Base-by-base conservation (phyloP, 2,888 invertebrate species). In the Mechanitis messenoides region DNA sequence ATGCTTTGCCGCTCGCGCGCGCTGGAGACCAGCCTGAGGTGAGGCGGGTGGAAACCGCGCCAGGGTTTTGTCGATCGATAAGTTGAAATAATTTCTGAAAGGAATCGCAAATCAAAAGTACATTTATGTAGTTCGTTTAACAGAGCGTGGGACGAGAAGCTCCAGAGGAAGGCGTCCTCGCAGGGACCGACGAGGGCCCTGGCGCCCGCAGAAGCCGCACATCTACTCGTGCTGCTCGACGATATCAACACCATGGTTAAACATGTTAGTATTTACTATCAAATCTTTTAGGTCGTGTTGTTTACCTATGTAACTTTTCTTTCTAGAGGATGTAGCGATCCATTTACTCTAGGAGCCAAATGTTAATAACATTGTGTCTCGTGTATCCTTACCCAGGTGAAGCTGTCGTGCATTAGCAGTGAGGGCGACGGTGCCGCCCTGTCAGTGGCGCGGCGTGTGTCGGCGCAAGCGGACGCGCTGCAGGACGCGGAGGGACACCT, bases 1-100 rank as follows among this genome's bases (percentile, higher is more conserved):
- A 97, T 99, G 96, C 90, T 99, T 33, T 97, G 96, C 77, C 91
- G 98, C 64, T 98, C 98, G 80, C 92, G 97, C 72, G 94, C 95
- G 5, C 91, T 98, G 69, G 98, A 98, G 84, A 96, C 95, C 60
- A 97, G 97, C 9, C 87, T 98, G 62, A 95, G 95, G 84, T 89
- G 63, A 71, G 78, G 6, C 35, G 6, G 78, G 6, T 6, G 6
- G 6, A 35, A 35, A 35, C 35, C 35, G 1, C 35, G 3, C 35
- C 4, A 35, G 35, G 2, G 4, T 35, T 35, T 5, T 55, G 45
- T 9, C 35, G 45, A 5, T 6, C 6, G n/a, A 55, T 2, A 28
- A 50, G 28, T 28, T 50, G 4, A 28, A 5, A 2, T 9, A 5
- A 9, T 9, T 20, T 20, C 20, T 2, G 3, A 20, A 47, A n/a